Evolutionary conservation across 1,140 invertebrate species (phyloP).

Genomic region (Maconellicoccus hirsutus): DNA sequence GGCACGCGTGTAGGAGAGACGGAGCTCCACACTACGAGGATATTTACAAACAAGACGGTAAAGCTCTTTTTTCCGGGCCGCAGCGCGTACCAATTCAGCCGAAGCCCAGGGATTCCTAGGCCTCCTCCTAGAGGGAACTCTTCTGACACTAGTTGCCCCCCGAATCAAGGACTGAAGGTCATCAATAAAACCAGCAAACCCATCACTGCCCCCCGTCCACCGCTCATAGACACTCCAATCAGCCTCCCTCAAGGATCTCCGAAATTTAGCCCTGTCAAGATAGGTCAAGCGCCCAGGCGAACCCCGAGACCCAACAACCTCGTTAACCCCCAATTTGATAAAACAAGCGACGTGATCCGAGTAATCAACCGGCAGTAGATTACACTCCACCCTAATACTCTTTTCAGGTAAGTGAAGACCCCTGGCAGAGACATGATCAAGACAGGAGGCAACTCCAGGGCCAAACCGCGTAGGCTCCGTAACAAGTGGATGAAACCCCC

Average conservation of each 20-base stretch:
- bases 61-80: not conserved
- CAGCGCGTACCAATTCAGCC: not conserved
- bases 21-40: not conserved
- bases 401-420: not conserved
- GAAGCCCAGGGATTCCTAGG: not conserved
- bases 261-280: not conserved
- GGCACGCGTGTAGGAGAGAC: not conserved
- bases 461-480: not conserved
- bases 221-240: not conserved
- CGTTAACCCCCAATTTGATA: not conserved
- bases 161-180: not conserved
- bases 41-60: not conserved
- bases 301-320: not conserved
- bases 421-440: not conserved
- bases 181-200: not conserved
- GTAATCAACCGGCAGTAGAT: not conserved
- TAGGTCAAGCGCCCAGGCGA: too few species aligned
- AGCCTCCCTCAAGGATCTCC: not conserved
- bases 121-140: not conserved
- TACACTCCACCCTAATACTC: not conserved
- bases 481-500: not conserved
- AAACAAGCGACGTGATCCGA: not conserved
- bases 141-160: not conserved
- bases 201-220: not conserved
- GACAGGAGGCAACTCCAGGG: not conserved